phyloP scores from a whole-genome alignment of 2,113 vertebrate species.

The Rhabdornis inornatus region DNA sequence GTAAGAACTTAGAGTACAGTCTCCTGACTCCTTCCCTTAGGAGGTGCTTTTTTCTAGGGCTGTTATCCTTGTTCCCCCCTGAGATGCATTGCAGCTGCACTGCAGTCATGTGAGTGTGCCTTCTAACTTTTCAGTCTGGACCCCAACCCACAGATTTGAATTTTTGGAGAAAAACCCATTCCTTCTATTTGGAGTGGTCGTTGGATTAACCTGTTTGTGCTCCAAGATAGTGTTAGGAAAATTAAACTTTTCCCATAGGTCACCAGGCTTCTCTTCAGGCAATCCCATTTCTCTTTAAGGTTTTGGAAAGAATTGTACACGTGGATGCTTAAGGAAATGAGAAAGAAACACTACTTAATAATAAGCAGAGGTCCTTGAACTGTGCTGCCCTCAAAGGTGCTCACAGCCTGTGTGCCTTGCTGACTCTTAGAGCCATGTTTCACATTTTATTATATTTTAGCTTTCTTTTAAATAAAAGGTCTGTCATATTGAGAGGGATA shows the following conservation, averaged over 20 bases:
- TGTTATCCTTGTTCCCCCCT: not conserved
- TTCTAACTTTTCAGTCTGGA: not conserved
- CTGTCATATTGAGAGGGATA: not conserved
- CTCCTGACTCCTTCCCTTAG: not conserved
- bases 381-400: not conserved
- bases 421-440: not conserved
- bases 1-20: not conserved
- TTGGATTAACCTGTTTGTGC: not conserved
- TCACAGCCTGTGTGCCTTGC: not conserved
- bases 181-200: not conserved
- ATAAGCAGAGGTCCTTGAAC: not conserved
- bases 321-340: not conserved
- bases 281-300: not conserved
- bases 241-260: fast-evolving
- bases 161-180: not conserved
- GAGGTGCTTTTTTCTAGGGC: not conserved
- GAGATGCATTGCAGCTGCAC: not conserved
- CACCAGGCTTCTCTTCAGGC: not conserved
- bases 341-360: not conserved
- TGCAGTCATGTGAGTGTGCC: not conserved
- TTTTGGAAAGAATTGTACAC: not conserved
- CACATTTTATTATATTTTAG: not conserved
- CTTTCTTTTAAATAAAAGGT: not conserved
- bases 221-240: not conserved
- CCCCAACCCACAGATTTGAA: not conserved